Conservation (phyloP, 2,113 vertebrate genomes). For the Myotis brandtii region DNA sequence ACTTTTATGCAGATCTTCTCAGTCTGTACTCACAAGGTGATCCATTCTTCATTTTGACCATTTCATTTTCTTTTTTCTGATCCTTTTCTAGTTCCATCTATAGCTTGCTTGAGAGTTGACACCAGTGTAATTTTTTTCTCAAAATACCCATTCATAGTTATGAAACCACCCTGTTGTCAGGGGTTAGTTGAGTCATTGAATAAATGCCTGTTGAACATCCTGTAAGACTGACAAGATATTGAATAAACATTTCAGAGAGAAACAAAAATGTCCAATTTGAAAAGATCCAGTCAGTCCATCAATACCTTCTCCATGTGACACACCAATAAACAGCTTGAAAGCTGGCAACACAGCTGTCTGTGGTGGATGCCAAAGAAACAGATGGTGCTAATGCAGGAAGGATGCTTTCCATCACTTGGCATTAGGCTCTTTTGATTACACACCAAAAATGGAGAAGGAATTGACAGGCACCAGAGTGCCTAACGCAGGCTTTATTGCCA, state of each 20-base stretch:
- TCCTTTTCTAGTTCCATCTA: neutral
- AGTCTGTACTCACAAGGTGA: neutral
- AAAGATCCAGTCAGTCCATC: conserved; percentile 2
- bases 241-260: conserved; percentile 50
- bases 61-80: neutral
- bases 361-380: conserved; percentile 71
- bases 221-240: conserved; percentile 33
- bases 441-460: conserved; percentile 62
- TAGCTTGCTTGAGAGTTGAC: neutral
- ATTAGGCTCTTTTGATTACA: conserved; percentile 66
- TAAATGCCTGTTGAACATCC: neutral
- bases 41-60: neutral
- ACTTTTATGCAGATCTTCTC: neutral
- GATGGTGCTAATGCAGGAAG: conserved; percentile 70
- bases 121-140: neutral
- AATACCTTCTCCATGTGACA: conserved; percentile 47
- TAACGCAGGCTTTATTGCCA: neutral
- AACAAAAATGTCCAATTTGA: conserved; percentile 60
- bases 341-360: conserved; percentile 68
- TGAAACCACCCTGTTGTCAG: neutral
- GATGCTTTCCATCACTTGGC: conserved; percentile 62
- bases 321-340: conserved; percentile 63
- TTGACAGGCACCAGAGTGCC: conserved; percentile 44
- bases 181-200: neutral
- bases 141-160: neutral